Base-by-base conservation (phyloP, 1,140 invertebrate species). In the Tigriopus japonicus region DNA sequence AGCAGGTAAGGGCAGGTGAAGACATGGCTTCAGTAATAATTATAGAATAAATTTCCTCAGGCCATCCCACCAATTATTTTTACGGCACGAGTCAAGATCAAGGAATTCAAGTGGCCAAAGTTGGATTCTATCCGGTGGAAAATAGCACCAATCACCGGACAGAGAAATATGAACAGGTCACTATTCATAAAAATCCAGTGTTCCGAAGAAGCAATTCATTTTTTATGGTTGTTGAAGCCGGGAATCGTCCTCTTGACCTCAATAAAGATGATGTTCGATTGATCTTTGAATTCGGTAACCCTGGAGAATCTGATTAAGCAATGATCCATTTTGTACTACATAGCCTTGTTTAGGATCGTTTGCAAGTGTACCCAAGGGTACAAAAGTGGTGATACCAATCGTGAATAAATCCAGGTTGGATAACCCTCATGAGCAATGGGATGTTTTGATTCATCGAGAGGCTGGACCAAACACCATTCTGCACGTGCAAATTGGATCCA, bases 141-240 rank as follows among this genome's bases (percentile, higher is more conserved):
- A 85, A 85, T 66, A 74, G 77, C 0, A 69, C 72, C 40, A 65
- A 67, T 1, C 83, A 84, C 67, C 77, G 80, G 65, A 82, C 82
- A 3, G 72, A 76, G 40, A 74, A 76, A 60, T 85, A 75, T 65
- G 81, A 84, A 66, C 68, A 76, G 12, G 70, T 81, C 6, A 74
- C 78, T 24, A 75, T 78, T 6, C 45, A 60, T 9, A 65, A 64
- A 17, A 60, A 59, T 68, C 70, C 73, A 5, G 68, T 76, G 28
- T 62, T 76, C 9, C 63, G 74, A 23, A 65, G 75, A 15, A 73
- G 74, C 5, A 69, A 71, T 61, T 58, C 66, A 9, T 74, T 76
- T 62, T 68, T 68, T 43, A 40, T 75, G 52, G 68, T 68, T 12
- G 64, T 74, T 9, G 66, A 65, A 5, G 71, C 74, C 62, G 61